phyloP scores from a whole-genome alignment of 2,888 invertebrate species.

The Mantis religiosa region DNA sequence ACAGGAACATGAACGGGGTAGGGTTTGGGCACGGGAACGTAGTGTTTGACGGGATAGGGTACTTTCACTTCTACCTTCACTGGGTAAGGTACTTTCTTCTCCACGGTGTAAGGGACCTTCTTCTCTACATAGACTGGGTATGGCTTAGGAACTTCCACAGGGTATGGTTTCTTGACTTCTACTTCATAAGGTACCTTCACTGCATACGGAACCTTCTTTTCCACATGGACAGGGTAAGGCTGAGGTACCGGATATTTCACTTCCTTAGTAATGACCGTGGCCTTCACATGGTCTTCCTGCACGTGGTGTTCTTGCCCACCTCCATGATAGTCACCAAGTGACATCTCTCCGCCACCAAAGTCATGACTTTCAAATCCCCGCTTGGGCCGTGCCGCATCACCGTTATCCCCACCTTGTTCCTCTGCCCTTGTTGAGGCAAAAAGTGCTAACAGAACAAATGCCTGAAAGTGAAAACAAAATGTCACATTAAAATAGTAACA shows the following conservation, averaged over 20 bases:
- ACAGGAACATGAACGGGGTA: conserved; percentile 29
- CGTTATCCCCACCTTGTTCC: neutral
- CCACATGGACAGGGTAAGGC: conserved; percentile 41
- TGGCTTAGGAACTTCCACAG: conserved; percentile 49
- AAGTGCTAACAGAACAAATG: neutral
- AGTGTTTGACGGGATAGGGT: conserved; percentile 41
- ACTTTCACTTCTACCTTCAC: conserved; percentile 41
- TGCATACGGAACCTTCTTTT: conserved; percentile 40
- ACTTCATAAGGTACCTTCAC: conserved; percentile 50
- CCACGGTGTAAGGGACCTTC: conserved; percentile 53
- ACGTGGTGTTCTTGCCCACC: neutral
- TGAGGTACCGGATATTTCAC: conserved; percentile 37
- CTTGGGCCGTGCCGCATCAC: neutral
- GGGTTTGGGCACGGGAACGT: conserved; percentile 42
- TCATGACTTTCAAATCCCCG: neutral
- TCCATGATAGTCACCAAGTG: neutral
- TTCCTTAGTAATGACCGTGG: conserved; percentile 28
- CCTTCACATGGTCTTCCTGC: conserved; percentile 21
- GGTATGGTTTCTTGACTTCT: conserved; percentile 65
- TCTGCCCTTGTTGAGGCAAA: neutral
- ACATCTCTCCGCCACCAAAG: neutral
- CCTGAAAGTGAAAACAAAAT: neutral
- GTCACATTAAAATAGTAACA: no score
- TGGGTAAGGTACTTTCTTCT: conserved; percentile 42
- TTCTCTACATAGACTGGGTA: conserved; percentile 44